Evolutionary conservation across 2,113 vertebrate species (phyloP).

Genomic region (Rhombomys opimus): DNA sequence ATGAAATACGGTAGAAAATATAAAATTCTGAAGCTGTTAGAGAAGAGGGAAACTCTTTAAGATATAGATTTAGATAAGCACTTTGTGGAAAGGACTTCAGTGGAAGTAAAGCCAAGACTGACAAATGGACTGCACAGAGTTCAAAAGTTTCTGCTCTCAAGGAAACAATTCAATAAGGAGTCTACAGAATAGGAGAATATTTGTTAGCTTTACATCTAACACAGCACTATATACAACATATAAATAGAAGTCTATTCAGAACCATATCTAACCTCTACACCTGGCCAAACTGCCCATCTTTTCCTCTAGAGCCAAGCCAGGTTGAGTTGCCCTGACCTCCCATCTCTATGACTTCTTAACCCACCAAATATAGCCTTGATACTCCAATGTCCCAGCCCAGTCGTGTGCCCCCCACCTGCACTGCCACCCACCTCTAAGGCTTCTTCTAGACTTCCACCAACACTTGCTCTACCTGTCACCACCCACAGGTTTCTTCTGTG

Average conservation of each 20-base stretch:
- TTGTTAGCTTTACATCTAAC: neutral
- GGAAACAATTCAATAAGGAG: neutral
- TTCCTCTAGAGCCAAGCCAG: neutral
- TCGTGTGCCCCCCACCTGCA: neutral
- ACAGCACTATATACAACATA: neutral
- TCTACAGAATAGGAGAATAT: neutral
- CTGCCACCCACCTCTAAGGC: neutral
- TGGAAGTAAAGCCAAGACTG: neutral
- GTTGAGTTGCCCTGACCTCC: neutral
- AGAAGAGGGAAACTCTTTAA: neutral
- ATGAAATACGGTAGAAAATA: neutral
- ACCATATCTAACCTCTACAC: neutral
- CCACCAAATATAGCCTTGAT: neutral
- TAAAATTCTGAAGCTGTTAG: neutral
- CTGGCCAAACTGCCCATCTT: neutral
- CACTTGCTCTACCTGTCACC: neutral
- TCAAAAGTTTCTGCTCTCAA: neutral
- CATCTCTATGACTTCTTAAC: neutral
- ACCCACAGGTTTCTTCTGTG: neutral
- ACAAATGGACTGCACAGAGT: neutral
- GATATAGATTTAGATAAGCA: neutral
- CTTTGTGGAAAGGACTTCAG: neutral
- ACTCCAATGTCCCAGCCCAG: neutral
- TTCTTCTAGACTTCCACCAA: neutral
- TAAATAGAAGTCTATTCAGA: neutral